These are phyloP conservation scores for Mus caroli DNA, from an alignment of 2,797 vertebrate species.

Conservation along the genomic window DNA sequence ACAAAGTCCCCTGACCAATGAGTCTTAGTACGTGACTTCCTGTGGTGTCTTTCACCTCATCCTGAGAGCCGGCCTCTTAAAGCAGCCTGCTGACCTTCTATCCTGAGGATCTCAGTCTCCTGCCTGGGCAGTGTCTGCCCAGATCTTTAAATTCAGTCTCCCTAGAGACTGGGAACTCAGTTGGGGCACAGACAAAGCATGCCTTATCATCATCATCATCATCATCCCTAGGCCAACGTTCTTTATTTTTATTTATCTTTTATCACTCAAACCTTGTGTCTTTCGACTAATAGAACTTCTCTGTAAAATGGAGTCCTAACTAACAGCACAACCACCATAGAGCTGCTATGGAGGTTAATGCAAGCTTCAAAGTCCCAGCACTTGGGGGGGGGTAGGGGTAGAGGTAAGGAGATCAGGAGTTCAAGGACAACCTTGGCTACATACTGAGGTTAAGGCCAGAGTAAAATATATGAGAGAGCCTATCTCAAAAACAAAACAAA, in stretches of 20 bases:
- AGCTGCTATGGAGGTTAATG: neutral
- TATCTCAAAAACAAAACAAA: neutral
- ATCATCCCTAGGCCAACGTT: neutral
- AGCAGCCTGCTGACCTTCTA: neutral
- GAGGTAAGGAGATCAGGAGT: neutral
- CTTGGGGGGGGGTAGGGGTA: neutral
- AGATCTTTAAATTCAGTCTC: constrained; percentile 9
- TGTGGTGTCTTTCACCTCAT: neutral
- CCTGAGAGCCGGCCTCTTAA: neutral
- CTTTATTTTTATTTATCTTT: constrained; percentile 57
- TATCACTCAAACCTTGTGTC: neutral
- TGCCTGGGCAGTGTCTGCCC: neutral
- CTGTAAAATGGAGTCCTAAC: neutral
- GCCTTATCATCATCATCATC: neutral
- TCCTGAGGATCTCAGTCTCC: neutral
- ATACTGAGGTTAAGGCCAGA: neutral
- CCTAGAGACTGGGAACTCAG: neutral
- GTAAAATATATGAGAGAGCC: neutral
- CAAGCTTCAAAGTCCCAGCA: neutral
- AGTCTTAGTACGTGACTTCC: neutral
- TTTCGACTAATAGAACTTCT: neutral
- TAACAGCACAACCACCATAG: neutral
- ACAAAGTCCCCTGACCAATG: neutral
- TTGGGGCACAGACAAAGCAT: neutral
- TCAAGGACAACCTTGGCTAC: neutral